Conservation (phyloP, 2,113 vertebrate genomes). For the Stegostoma tigrinum region DNA sequence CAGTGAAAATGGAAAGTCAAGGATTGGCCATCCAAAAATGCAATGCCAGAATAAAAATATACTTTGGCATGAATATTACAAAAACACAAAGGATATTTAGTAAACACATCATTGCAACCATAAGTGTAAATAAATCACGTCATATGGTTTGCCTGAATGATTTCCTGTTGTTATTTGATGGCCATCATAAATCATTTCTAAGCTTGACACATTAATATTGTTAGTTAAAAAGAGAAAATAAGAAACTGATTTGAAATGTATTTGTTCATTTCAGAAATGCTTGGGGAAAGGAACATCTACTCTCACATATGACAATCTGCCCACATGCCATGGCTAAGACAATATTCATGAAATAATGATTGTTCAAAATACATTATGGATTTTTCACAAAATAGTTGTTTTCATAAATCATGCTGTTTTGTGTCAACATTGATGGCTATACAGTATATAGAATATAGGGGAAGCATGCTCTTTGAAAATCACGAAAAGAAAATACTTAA, state of each 20-base stretch:
- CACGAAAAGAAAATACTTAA: not conserved
- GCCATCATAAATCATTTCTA: not conserved
- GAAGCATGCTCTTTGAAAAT: not conserved
- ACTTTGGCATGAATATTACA: not conserved
- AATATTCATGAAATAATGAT: slow-evolving; percentile 31
- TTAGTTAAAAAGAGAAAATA: not conserved
- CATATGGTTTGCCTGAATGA: not conserved
- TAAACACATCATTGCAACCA: not conserved
- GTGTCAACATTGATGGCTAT: not conserved
- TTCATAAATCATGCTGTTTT: not conserved
- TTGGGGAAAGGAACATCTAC: not conserved
- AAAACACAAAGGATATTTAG: not conserved
- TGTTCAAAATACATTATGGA: slow-evolving; percentile 19
- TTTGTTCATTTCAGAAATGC: not conserved
- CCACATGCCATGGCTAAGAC: not conserved
- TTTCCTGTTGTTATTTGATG: not conserved
- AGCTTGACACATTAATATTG: not conserved
- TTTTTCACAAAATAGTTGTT: not conserved
- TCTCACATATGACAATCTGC: not conserved
- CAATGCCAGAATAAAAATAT: not conserved
- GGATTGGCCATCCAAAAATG: not conserved
- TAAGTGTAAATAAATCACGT: not conserved
- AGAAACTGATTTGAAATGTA: not conserved
- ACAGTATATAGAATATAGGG: not conserved
- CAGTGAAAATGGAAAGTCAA: not conserved